These are phyloP conservation scores for Tachypleus tridentatus DNA, from an alignment of 1,140 invertebrate species.

Conservation along the genomic window DNA sequence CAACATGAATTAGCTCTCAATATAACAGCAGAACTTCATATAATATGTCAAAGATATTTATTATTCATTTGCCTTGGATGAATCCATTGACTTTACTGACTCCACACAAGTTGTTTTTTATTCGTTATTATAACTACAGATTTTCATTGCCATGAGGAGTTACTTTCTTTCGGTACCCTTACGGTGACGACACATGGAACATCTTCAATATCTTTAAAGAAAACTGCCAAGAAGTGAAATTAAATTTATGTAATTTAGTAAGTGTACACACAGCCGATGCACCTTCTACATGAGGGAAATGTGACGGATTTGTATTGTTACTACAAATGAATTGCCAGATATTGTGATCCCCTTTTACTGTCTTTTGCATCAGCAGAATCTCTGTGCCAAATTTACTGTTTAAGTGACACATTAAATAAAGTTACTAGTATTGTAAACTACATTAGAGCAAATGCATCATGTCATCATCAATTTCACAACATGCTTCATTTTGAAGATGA, in stretches of 20 bases:
- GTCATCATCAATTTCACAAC: not conserved
- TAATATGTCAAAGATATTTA: constrained; percentile 1
- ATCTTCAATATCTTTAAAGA: not conserved
- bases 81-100: not conserved
- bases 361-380: constrained; percentile 6
- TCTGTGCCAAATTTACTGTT: constrained; percentile 2
- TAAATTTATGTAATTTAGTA: not conserved
- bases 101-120: not conserved
- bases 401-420: not conserved
- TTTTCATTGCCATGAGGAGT: not conserved
- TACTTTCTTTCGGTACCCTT: not conserved
- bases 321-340: not conserved
- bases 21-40: not conserved
- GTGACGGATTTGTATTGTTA: not conserved
- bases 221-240: not conserved
- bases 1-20: constrained; percentile 3
- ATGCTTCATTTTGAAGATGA: not conserved
- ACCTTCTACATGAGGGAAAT: not conserved
- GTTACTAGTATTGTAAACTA: not conserved
- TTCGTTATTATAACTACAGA: not conserved
- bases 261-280: not conserved
- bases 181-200: not conserved
- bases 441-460: not conserved
- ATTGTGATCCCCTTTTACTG: not conserved
- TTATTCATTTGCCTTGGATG: constrained; percentile 6